Percentiles rank a stretch among this genome's conserved stretches.
Evolutionary conservation across 2,797 vertebrate genomes (phyloP).

Genomic region (Lepidocolaptes lacrymiger): DNA sequence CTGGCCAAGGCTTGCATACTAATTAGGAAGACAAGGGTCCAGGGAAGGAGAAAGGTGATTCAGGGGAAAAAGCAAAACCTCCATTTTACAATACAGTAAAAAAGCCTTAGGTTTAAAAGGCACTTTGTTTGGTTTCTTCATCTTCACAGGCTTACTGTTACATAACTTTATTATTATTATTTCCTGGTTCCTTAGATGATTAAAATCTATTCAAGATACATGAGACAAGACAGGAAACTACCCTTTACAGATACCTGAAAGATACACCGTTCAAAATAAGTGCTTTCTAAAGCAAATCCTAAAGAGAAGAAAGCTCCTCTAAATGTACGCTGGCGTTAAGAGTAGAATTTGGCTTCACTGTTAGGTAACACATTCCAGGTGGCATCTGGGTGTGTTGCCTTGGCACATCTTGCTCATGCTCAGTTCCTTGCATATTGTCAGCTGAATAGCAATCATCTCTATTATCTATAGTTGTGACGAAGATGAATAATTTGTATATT

Average conservation of each 20-base stretch:
- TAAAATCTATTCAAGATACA: background rate
- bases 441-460: background rate
- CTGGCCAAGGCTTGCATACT: no score
- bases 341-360: background rate
- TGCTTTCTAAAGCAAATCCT: background rate
- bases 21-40: no score
- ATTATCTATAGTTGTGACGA: background rate
- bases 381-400: background rate
- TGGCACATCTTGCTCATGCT: background rate
- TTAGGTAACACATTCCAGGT: background rate
- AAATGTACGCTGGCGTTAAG: background rate
- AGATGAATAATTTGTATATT: background rate
- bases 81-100: no score
- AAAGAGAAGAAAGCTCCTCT: background rate
- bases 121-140: no score
- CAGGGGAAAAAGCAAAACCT: no score
- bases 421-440: background rate
- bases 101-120: no score
- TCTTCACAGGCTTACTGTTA: no score
- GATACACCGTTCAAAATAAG: background rate
- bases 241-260: background rate
- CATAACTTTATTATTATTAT: background rate
- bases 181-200: background rate
- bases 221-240: background rate
- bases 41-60: no score